Evolutionary conservation across 2,888 invertebrate genomes (phyloP), one percentile per base, ranked within the genome.

Genomic region (Meiosimyza decipiens): DNA sequence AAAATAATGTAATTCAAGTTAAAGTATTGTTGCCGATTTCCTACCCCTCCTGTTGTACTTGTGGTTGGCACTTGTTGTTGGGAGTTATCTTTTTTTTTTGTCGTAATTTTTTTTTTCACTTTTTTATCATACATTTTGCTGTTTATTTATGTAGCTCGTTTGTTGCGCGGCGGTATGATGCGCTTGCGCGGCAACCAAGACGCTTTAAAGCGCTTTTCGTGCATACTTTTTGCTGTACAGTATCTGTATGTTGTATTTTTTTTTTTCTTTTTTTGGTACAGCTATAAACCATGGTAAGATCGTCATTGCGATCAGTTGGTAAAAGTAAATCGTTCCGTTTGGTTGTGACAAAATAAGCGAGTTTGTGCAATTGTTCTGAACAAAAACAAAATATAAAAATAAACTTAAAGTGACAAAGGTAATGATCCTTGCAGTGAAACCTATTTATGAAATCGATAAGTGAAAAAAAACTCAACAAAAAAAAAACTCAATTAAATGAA

Each of bases 221-320:
- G 50, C 57, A 69, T 73, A 52, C 68, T 71, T 62, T 63, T 72
- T 71, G 69, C 51, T 72, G 71, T 66, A 47, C 52, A 52, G 65
- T 54, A 51, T n/a, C n/a, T n/a, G n/a, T 71, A 33, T 70, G 22
- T 22, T 22, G 22, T 75, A 74, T 73, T 73, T 67, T 74, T 73
- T 72, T 73, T 78, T 75, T 76, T 75, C 73, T 73, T 80, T 82
- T 84, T 86, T 84, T 82, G 84, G 84, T 84, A 83, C 86, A 84
- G 85, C 86, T 87, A 87, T 87, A 87, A 87, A 83, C 86, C 81
- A 83, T 82, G 84, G 83, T 82, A 84, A 84, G 83, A 83, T 83
- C 82, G 83, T 80, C 82, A 80, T 78, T 80, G 78, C 83, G 84
- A 84, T 84, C 87, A 87, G 87, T 87, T 84, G 82, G 83, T 85